Percentiles rank a stretch among this genome's conserved stretches.
Evolutionary conservation across 2,113 vertebrate genomes (phyloP).

Genomic region (Campylomormyrus numenius): DNA sequence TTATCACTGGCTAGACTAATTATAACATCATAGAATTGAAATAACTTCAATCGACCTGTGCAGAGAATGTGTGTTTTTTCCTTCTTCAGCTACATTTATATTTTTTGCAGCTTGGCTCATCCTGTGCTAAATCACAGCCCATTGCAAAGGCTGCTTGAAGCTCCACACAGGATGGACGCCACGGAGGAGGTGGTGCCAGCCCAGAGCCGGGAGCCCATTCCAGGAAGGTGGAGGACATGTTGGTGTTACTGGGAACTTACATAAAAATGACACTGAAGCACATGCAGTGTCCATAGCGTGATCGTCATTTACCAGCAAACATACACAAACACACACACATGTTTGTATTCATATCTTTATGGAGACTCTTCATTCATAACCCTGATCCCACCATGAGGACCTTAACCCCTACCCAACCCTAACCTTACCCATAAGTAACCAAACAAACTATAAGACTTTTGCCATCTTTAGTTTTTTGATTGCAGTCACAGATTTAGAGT

Average conservation of each 20-base stretch:
- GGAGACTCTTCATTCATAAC: too few relatives aligned
- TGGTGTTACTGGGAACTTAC: neutral
- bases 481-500: too few relatives aligned
- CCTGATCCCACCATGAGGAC: too few relatives aligned
- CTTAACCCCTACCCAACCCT: too few relatives aligned
- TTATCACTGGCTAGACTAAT: neutral
- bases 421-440: too few relatives aligned
- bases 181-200: neutral
- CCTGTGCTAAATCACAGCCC: neutral
- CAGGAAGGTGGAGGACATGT: neutral
- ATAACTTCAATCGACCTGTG: neutral
- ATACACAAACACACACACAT: neutral
- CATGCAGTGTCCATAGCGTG: neutral
- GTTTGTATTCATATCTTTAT: too few relatives aligned
- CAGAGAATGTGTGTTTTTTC: neutral
- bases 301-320: neutral
- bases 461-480: too few relatives aligned
- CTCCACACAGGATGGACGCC: neutral
- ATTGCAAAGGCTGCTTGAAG: neutral
- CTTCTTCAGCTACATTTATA: neutral
- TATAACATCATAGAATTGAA: neutral
- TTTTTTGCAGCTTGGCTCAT: neutral
- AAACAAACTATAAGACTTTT: too few relatives aligned
- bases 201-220: neutral
- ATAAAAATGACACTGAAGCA: neutral